Percentiles rank a stretch among this genome's conserved stretches.
phyloP scores from a whole-genome alignment of 1,140 invertebrate genomes.

The Anthonomus grandis region DNA sequence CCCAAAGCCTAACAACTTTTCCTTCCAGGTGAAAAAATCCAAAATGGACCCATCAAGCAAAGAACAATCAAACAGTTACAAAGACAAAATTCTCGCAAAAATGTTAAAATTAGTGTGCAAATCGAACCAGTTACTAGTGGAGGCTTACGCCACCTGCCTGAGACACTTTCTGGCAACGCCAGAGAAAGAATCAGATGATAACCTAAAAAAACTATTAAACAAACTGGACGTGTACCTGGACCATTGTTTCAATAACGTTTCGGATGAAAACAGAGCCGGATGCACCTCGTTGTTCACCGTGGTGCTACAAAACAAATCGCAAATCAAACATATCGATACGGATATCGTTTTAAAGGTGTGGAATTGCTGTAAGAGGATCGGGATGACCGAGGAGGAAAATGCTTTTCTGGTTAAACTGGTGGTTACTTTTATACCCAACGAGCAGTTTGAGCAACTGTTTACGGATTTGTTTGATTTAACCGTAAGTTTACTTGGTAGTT shows the following conservation, averaged over 20 bases:
- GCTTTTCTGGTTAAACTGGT: constrained; percentile 34
- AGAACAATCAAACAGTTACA: constrained; percentile 11
- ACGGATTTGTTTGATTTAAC: constrained; percentile 31
- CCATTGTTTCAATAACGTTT: constrained; percentile 20
- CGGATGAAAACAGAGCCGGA: constrained; percentile 20
- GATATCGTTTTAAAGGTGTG: constrained; percentile 34
- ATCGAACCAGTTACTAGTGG: constrained; percentile 10
- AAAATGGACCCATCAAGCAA: constrained; percentile 24
- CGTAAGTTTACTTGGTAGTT: constrained; percentile 29
- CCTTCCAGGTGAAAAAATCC: constrained; percentile 34
- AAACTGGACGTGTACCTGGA: constrained; percentile 24
- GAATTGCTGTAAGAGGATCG: constrained; percentile 31
- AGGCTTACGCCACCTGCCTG: constrained; percentile 20
- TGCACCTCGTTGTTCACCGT: constrained; percentile 32
- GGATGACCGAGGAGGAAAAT: constrained; percentile 31
- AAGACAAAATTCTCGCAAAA: constrained; percentile 18
- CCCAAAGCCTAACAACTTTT: too few species aligned
- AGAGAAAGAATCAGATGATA: constrained; percentile 7
- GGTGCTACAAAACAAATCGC: constrained; percentile 34
- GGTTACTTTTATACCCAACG: constrained; percentile 34
- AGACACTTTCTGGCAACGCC: constrained; percentile 14
- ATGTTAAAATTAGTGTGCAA: constrained; percentile 16
- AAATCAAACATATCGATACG: constrained; percentile 24
- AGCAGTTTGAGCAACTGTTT: constrained; percentile 31
- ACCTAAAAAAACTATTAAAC: not conserved